These are phyloP conservation scores for Psittacula derbiana DNA, from an alignment of 2,797 vertebrate genomes.

Conservation along the genomic window DNA sequence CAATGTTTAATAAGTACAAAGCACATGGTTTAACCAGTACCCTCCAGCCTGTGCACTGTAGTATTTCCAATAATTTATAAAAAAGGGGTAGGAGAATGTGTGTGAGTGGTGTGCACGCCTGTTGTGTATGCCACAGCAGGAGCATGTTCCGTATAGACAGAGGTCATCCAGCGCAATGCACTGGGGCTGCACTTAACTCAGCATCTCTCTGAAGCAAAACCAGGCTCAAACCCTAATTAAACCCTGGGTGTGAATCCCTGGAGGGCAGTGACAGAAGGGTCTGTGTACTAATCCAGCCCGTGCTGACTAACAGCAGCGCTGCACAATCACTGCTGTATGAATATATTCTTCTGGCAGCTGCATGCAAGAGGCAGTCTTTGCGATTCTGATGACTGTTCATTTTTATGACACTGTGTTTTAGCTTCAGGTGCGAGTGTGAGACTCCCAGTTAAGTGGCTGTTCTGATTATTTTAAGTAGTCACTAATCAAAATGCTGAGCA, in stretches of 20 bases:
- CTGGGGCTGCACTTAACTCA: constrained; percentile 3
- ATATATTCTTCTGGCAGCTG: constrained; percentile 65
- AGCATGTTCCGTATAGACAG: background rate
- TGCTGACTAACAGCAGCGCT: constrained; percentile 59
- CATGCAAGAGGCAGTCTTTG: constrained; percentile 32
- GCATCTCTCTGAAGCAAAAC: constrained; percentile 39
- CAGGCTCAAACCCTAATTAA: constrained; percentile 53
- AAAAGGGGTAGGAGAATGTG: background rate
- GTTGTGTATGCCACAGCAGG: background rate
- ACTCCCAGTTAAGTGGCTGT: constrained; percentile 34
- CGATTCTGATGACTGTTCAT: constrained; percentile 47
- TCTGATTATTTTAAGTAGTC: constrained; percentile 42
- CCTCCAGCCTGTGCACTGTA: constrained; percentile 3
- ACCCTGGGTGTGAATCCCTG: constrained; percentile 47
- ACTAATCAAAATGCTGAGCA: constrained; percentile 32
- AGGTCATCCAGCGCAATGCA: background rate
- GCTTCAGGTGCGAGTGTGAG: constrained; percentile 58
- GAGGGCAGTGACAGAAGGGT: constrained; percentile 36
- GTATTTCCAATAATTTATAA: constrained; percentile 8
- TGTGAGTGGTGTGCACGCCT: background rate
- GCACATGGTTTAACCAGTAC: background rate
- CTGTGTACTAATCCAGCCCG: constrained; percentile 39
- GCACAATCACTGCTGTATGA: constrained; percentile 38
- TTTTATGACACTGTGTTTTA: constrained; percentile 66
- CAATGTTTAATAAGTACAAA: constrained; percentile 58